Evolutionary conservation across 2,113 vertebrate species (phyloP).

Genomic region (Rhagologus leucostigma): DNA sequence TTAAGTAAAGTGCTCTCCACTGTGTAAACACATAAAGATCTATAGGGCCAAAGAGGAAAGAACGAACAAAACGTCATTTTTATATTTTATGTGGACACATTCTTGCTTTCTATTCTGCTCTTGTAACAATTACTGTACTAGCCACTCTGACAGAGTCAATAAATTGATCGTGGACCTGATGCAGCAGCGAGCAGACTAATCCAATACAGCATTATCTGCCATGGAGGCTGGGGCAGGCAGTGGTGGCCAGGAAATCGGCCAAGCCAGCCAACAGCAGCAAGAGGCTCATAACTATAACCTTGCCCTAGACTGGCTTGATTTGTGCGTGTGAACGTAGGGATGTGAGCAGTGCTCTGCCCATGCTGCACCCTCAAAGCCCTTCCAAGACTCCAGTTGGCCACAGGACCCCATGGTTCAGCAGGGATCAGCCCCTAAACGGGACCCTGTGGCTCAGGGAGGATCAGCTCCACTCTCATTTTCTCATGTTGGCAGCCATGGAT

Average conservation of each 20-base stretch:
- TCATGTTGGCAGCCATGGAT: not conserved
- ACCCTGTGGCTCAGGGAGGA: conserved; percentile 12
- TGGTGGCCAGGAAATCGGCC: conserved; percentile 32
- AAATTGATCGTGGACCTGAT: conserved; percentile 81
- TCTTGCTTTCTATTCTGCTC: conserved; percentile 78
- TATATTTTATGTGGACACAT: conserved; percentile 70
- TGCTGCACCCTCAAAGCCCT: not conserved
- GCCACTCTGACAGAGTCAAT: conserved; percentile 84
- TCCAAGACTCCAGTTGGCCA: not conserved
- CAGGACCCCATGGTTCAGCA: not conserved
- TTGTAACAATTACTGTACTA: conserved; percentile 78
- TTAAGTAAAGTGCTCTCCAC: conserved; percentile 72
- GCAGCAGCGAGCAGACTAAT: conserved; percentile 73
- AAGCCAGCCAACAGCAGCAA: not conserved
- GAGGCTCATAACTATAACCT: not conserved
- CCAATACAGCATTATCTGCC: conserved; percentile 73
- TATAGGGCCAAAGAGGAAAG: conserved; percentile 49
- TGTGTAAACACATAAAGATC: conserved; percentile 74
- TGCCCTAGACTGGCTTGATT: not conserved
- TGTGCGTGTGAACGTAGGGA: accelerated
- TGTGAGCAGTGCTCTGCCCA: not conserved
- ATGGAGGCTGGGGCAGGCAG: not conserved
- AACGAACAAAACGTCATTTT: conserved; percentile 73
- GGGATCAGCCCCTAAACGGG: not conserved
- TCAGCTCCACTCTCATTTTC: conserved; percentile 12